Evolutionary conservation across 92 coral and sea anemone genomes (phyloP).

Genomic region (Bergia puertoricense): DNA sequence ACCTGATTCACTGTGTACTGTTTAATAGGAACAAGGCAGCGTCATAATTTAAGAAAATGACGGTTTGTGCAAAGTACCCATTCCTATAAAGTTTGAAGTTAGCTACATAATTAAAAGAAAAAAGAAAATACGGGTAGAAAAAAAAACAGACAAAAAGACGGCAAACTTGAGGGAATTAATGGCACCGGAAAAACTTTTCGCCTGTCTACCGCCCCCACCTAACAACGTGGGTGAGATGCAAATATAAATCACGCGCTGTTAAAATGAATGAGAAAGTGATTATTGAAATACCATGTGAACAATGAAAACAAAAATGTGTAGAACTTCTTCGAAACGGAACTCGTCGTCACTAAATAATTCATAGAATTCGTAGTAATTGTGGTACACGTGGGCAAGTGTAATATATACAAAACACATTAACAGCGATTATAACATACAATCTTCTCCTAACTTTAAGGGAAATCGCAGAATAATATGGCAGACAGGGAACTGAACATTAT

Average conservation of each 20-base stretch:
- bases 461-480: slow-evolving; percentile 9
- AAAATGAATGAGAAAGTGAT: slow-evolving; percentile 12
- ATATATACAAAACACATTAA: not conserved
- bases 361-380: not conserved
- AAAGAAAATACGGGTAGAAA: slow-evolving; percentile 1
- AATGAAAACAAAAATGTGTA: slow-evolving; percentile 30
- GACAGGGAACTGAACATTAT: slow-evolving; percentile 1
- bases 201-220: not conserved
- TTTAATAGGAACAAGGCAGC: not conserved
- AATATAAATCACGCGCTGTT: slow-evolving; percentile 32
- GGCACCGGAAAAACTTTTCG: slow-evolving; percentile 5
- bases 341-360: slow-evolving; percentile 11
- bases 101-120: not conserved
- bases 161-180: not conserved
- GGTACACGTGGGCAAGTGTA: slow-evolving; percentile 18
- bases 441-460: not conserved
- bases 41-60: not conserved
- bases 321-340: slow-evolving; percentile 26
- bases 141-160: slow-evolving; percentile 5
- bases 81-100: not conserved
- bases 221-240: slow-evolving; percentile 35
- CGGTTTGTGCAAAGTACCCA: not conserved
- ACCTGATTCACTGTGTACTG: not conserved
- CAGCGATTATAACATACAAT: not conserved
- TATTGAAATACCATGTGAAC: slow-evolving; percentile 27